These are phyloP conservation scores for Siphamia tubifer DNA, from an alignment of 2,113 vertebrate genomes.

Conservation along the genomic window DNA sequence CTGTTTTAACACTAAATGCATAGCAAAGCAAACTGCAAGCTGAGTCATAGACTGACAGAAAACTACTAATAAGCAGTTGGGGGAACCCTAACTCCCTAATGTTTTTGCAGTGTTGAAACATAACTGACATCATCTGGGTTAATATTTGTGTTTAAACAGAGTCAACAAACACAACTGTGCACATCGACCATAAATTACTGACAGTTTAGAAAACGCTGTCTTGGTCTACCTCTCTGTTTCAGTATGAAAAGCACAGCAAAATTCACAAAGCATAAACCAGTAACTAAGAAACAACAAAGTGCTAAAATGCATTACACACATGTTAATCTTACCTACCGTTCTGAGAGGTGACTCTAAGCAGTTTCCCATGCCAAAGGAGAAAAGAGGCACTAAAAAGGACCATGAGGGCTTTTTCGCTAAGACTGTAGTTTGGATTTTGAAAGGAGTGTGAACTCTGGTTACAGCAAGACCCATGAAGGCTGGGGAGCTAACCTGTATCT, in stretches of 20 bases:
- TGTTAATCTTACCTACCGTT: slow-evolving; percentile 82
- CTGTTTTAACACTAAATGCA: background rate
- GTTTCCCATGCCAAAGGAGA: slow-evolving; percentile 87
- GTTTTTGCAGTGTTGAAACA: background rate
- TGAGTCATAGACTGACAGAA: background rate
- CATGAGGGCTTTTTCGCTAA: slow-evolving; percentile 77
- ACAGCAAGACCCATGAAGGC: slow-evolving; percentile 72
- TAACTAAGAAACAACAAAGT: background rate
- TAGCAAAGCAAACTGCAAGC: background rate
- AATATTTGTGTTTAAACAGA: background rate
- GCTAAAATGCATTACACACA: background rate
- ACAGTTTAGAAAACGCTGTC: background rate
- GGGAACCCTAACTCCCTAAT: too few relatives aligned
- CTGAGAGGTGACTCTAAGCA: slow-evolving; percentile 89
- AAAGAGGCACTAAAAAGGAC: slow-evolving; percentile 67
- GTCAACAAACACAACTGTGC: background rate
- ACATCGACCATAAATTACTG: background rate
- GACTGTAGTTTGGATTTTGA: slow-evolving; percentile 65
- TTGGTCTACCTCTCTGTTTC: background rate
- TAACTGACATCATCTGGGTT: background rate
- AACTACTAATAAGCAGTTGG: background rate
- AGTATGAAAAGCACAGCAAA: background rate
- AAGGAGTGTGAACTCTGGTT: slow-evolving; percentile 80
- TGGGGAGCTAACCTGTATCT: slow-evolving; percentile 13
- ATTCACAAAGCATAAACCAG: background rate